Conservation (phyloP, 2,888 invertebrate species). For the Microplitis manilae region DNA sequence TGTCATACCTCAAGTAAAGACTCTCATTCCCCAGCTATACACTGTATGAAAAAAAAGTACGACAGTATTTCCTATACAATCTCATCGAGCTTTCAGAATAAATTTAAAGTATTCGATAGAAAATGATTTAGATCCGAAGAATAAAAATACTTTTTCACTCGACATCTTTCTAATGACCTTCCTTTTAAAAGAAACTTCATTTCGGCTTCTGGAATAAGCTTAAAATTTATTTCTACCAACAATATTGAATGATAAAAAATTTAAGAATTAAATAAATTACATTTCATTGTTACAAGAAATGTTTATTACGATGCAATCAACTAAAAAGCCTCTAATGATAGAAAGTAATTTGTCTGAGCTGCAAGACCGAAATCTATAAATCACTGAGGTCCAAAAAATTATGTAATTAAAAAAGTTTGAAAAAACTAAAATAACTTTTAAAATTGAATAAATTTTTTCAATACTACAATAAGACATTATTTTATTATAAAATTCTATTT, state of each 20-base stretch:
- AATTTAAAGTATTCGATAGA: constrained; percentile 12
- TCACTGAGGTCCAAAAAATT: no score
- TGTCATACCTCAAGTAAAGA: neutral
- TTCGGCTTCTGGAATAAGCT: neutral
- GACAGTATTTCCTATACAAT: constrained; percentile 33
- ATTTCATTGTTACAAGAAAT: no score
- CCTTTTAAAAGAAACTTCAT: constrained; percentile 6
- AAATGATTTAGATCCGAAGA: constrained; percentile 4
- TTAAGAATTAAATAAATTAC: no score
- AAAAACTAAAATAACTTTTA: neutral
- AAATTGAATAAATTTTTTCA: neutral
- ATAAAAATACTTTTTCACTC: constrained; percentile 17
- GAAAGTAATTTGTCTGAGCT: no score
- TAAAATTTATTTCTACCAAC: neutral
- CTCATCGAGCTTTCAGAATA: constrained; percentile 9
- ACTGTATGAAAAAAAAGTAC: constrained; percentile 14
- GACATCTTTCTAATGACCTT: constrained; percentile 14
- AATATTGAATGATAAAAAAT: no score
- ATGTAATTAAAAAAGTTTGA: neutral
- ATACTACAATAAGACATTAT: neutral
- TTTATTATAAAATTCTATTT: neutral
- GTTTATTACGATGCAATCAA: no score
- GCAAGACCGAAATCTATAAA: no score
- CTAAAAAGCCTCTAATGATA: no score
- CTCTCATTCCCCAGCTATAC: neutral